phyloP scores from a whole-genome alignment of 1,140 invertebrate genomes.

The Bombus waltoni region DNA sequence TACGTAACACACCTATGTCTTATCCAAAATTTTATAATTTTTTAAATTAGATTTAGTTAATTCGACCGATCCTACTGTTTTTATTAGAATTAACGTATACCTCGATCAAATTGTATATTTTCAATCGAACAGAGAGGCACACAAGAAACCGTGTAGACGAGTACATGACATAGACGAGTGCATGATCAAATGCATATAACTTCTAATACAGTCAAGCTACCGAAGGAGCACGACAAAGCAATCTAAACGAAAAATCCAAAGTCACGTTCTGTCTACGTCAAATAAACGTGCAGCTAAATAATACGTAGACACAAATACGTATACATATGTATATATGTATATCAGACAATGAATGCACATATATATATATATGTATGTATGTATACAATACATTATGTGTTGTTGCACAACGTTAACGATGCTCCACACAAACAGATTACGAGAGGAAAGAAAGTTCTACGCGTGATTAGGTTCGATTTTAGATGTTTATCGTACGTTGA shows the following conservation, averaged over 20 bases:
- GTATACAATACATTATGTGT: not conserved
- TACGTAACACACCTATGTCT: too few relatives aligned
- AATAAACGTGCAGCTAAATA: constrained; percentile 29
- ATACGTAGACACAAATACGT: constrained; percentile 39
- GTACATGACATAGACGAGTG: not conserved
- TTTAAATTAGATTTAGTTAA: too few relatives aligned
- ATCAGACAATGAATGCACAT: not conserved
- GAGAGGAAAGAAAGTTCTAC: constrained; percentile 7
- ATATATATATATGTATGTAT: not conserved
- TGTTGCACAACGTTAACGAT: constrained; percentile 65
- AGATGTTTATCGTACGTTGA: constrained; percentile 44
- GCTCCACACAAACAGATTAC: not conserved
- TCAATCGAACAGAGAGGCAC: constrained; percentile 23
- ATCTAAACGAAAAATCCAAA: not conserved
- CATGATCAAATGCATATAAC: constrained; percentile 1
- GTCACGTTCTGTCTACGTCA: not conserved
- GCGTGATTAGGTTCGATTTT: constrained; percentile 14
- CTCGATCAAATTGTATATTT: not conserved
- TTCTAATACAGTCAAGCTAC: not conserved
- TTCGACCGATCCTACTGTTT: not conserved
- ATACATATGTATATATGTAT: constrained; percentile 17
- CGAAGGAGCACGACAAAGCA: not conserved
- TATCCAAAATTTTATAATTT: too few relatives aligned
- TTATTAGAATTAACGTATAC: not conserved
- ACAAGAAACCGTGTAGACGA: not conserved